These are phyloP conservation scores for Marcusenius ussheri DNA, from an alignment of 2,113 vertebrate genomes.

Conservation along the genomic window DNA sequence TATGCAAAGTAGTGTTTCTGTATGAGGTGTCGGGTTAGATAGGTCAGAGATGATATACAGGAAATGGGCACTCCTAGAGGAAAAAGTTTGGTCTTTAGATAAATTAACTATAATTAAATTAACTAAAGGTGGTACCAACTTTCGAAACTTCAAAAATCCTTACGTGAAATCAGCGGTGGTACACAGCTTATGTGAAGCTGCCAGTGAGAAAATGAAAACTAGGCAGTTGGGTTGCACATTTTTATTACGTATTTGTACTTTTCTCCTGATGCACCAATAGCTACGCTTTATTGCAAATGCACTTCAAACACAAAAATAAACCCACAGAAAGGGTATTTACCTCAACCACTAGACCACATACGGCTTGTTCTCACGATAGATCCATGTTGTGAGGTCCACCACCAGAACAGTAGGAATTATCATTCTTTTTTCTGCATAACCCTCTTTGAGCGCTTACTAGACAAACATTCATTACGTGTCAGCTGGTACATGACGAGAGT, in stretches of 20 bases:
- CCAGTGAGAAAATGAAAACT: neutral
- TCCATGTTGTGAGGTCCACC: neutral
- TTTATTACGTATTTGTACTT: neutral
- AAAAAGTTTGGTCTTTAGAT: neutral
- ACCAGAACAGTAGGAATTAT: neutral
- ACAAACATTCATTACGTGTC: constrained; percentile 3
- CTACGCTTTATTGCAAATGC: neutral
- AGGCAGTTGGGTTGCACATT: neutral
- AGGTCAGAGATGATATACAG: neutral
- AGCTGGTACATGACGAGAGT: neutral
- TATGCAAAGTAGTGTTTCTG: neutral
- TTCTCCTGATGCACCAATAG: neutral
- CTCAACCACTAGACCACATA: neutral
- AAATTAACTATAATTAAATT: neutral
- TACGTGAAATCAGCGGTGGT: neutral
- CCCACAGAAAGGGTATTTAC: neutral
- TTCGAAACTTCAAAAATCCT: neutral
- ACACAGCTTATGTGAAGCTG: neutral
- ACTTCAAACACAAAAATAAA: neutral
- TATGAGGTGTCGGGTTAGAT: neutral
- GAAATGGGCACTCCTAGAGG: neutral
- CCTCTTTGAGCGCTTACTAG: neutral
- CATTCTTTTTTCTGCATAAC: neutral
- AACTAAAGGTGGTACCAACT: neutral
- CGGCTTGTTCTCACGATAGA: neutral